Evolutionary conservation across 2,113 vertebrate species (phyloP).

Genomic region (Bos taurus): DNA sequence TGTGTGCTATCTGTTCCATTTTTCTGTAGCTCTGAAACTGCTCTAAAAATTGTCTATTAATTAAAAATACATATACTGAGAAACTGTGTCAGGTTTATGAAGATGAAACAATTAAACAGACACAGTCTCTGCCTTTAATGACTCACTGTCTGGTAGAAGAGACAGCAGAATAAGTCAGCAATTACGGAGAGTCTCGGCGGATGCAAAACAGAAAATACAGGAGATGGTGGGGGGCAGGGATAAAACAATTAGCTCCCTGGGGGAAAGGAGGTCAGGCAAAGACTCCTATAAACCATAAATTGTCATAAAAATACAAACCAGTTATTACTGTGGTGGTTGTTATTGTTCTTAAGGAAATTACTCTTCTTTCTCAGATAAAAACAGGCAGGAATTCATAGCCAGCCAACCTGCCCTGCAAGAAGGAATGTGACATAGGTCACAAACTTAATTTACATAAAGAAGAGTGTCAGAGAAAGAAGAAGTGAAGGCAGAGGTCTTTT

Average conservation of each 20-base stretch:
- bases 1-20: too few relatives aligned
- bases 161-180: not conserved
- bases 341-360: fast-evolving
- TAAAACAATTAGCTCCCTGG: not conserved
- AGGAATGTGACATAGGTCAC: not conserved
- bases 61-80: not conserved
- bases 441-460: not conserved
- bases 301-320: not conserved
- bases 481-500: not conserved
- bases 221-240: not conserved
- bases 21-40: not conserved
- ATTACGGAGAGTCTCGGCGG: too few relatives aligned
- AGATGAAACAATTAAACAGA: not conserved
- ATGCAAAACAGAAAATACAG: fast-evolving
- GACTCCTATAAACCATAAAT: fast-evolving
- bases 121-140: not conserved
- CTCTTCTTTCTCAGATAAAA: not conserved
- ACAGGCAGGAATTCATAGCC: not conserved
- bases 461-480: not conserved
- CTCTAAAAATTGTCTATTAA: not conserved
- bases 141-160: not conserved
- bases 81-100: not conserved
- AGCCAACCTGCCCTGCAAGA: not conserved
- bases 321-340: fast-evolving
- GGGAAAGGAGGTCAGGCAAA: not conserved